Evolutionary conservation across 1,140 invertebrate genomes (phyloP).

Genomic region (Hylaeus volcanicus): DNA sequence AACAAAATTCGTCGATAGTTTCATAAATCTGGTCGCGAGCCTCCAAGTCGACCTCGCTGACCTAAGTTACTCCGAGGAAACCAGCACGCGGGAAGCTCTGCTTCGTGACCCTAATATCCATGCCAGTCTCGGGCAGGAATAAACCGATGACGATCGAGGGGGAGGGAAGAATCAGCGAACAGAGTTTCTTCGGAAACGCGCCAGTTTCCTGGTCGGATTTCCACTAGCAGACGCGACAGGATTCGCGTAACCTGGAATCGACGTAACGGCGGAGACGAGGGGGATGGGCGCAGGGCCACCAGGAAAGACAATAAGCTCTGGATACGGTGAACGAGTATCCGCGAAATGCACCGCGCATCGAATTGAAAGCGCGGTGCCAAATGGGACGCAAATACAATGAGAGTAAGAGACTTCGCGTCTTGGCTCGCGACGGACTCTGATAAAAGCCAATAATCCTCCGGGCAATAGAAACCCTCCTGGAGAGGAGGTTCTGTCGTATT

Average conservation of each 20-base stretch:
- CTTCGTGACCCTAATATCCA: not conserved
- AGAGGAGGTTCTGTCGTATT: not conserved
- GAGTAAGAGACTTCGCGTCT: constrained; percentile 57
- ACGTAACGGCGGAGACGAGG: not conserved
- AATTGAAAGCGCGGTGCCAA: constrained; percentile 72
- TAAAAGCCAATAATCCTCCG: constrained; percentile 73
- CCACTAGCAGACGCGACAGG: constrained; percentile 10
- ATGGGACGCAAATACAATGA: constrained; percentile 73
- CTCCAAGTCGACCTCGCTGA: not conserved
- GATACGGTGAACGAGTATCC: constrained; percentile 56
- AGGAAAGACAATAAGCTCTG: constrained; percentile 65
- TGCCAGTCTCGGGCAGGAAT: not conserved
- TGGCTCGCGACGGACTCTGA: constrained; percentile 66
- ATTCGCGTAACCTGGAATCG: constrained; percentile 42
- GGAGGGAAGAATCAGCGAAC: not conserved
- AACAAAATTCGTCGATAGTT: not conserved
- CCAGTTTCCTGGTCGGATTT: constrained; percentile 18
- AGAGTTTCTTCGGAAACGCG: constrained; percentile 12
- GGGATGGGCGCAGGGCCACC: not conserved
- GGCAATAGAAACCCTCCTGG: constrained; percentile 60
- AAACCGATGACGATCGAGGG: not conserved
- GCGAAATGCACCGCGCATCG: constrained; percentile 57
- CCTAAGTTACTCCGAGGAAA: not conserved
- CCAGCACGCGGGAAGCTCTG: not conserved
- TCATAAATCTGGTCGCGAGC: not conserved